Conservation (phyloP, 2,797 vertebrate species). For the Apogon hyalosoma region DNA sequence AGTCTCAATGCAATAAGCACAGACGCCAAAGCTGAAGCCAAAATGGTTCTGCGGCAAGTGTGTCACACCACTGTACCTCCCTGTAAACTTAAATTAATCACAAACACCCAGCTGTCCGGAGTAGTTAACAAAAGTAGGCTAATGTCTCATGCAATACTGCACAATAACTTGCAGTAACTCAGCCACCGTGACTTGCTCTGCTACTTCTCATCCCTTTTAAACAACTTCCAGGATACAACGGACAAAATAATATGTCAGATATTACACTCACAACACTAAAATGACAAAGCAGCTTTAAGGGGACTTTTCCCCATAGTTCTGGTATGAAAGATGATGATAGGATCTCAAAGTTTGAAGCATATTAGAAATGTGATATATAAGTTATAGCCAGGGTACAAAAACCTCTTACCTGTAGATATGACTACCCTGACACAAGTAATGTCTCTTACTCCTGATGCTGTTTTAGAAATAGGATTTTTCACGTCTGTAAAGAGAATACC, state of each 20-base stretch:
- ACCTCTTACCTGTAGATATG: too few relatives aligned
- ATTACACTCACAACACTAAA: slow-evolving; percentile 2
- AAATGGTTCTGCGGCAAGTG: not conserved
- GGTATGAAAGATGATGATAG: not conserved
- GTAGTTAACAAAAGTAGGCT: slow-evolving; percentile 54
- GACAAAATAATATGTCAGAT: not conserved
- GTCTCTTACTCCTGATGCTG: too few relatives aligned
- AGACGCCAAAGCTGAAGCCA: slow-evolving; percentile 1
- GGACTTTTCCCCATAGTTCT: not conserved
- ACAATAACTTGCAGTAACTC: slow-evolving; percentile 60
- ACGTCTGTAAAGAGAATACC: too few relatives aligned
- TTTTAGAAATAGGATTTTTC: too few relatives aligned
- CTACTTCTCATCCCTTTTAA: slow-evolving; percentile 10
- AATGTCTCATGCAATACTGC: slow-evolving; percentile 65
- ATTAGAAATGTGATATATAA: too few relatives aligned
- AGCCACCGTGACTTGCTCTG: slow-evolving; percentile 5
- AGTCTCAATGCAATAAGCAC: slow-evolving; percentile 34
- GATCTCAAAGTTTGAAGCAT: not conserved
- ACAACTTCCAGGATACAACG: slow-evolving; percentile 3
- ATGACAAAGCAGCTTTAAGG: slow-evolving; percentile 1
- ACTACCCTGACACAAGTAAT: too few relatives aligned
- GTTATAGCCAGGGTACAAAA: too few relatives aligned
- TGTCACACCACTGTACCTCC: slow-evolving; percentile 12
- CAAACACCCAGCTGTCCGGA: slow-evolving; percentile 47
- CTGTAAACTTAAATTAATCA: slow-evolving; percentile 36